Base-by-base conservation (phyloP, 2,888 invertebrate genomes). In the Anagyrus pseudococci region DNA sequence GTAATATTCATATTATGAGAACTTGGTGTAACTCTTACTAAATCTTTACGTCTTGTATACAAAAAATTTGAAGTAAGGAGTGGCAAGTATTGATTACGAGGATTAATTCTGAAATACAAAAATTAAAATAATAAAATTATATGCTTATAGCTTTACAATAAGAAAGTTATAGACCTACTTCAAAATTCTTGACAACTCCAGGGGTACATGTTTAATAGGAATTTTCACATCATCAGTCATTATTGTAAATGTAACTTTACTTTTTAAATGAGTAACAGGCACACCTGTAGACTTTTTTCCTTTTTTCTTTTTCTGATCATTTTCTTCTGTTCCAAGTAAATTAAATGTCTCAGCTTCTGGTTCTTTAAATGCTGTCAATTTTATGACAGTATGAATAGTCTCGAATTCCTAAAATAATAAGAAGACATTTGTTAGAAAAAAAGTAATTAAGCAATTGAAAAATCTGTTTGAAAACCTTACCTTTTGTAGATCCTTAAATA, bases 11-110 rank as follows among this genome's bases (percentile, higher is more conserved):
- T 85, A 58, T 84, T 83, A 33, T 83, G 83, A 56, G 84, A 86
- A 56, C 86, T 86, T 6, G 82, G 83, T 10, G 84, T 87, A 2
- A 94, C 82, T 62, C 88, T 85, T 56, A 89, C 85, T 26, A 95
- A 84, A 81, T 96, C 90, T 68, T 87, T 87, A 29, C 91, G 82
- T 49, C 96, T 85, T 57, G 91, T 91, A 76, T 92, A 92, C 50
- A 97, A 84, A 68, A 91, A 88, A 81, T 97, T 94, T 68, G 92
- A 88, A 71, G 89, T 89, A 7, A 96, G 82, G 67, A 96, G 88
- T 22, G 97, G 97, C 65, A 95, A 81, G 41, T 54, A 59, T 33
- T 59, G 64, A 8, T 46, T 81, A 49, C 85, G 84, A 57, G 82
- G 80, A 72, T 87, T 86, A 26, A 91, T 77, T 68, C 89, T 88